Conservation (phyloP, 2,113 vertebrate genomes). For the Notothenia rossii region DNA sequence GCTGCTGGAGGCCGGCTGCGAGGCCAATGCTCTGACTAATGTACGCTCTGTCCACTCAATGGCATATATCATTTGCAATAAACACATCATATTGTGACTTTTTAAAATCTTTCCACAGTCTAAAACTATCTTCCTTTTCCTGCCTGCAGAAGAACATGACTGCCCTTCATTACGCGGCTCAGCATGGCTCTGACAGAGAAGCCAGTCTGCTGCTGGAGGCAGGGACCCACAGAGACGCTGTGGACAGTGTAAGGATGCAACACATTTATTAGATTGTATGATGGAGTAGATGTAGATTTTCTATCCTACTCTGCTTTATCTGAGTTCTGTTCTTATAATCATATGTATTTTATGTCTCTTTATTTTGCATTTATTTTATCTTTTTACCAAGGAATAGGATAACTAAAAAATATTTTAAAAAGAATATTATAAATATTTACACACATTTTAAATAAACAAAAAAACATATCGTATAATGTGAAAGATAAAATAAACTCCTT, state of each 20-base stretch:
- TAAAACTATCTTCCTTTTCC: not conserved
- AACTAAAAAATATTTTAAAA: no score
- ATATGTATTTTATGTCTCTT: no score
- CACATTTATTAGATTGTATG: not conserved
- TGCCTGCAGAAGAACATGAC: constrained; percentile 86
- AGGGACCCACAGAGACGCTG: constrained; percentile 81
- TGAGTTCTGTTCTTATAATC: no score
- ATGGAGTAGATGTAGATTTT: not conserved
- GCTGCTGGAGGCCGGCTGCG: constrained; percentile 84
- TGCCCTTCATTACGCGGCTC: constrained; percentile 88
- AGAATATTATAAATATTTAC: no score
- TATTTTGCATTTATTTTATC: no score
- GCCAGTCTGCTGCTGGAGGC: constrained; percentile 82
- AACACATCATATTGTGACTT: not conserved
- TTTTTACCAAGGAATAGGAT: no score
- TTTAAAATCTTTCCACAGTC: not conserved
- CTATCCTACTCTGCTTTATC: no score
- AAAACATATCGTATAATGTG: no score
- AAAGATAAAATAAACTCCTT: no score
- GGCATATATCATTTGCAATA: not conserved
- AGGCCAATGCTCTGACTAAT: constrained; percentile 85
- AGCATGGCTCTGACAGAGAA: constrained; percentile 80
- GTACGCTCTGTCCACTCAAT: constrained; percentile 60
- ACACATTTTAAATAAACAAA: no score
- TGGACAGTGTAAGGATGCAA: constrained; percentile 85